phyloP scores from a whole-genome alignment of 2,113 vertebrate genomes.

The Gila orcuttii region DNA sequence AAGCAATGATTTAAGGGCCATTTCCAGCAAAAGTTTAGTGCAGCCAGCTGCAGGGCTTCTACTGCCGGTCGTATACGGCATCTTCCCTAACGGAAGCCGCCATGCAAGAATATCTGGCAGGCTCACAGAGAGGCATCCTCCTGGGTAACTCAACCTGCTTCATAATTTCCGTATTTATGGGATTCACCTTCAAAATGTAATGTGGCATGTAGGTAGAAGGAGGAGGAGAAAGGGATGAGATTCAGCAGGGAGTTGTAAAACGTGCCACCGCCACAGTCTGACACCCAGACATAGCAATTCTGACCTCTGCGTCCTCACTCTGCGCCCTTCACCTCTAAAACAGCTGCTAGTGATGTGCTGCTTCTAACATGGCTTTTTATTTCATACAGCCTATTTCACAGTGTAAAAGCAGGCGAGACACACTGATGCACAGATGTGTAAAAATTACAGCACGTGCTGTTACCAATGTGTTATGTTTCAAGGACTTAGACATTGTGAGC shows the following conservation, averaged over 20 bases:
- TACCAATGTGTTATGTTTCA: neutral
- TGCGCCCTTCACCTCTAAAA: constrained; percentile 65
- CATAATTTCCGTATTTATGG: constrained; percentile 78
- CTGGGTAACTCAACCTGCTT: constrained; percentile 73
- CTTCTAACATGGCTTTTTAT: constrained; percentile 14
- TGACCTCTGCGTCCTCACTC: constrained; percentile 65
- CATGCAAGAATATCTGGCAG: constrained; percentile 65
- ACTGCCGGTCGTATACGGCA: neutral
- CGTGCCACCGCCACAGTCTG: constrained; percentile 68
- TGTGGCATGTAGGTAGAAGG: constrained; percentile 69
- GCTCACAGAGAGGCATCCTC: constrained; percentile 54
- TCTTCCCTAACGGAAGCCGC: constrained; percentile 60
- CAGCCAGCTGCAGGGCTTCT: constrained; percentile 46
- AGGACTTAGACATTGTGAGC: neutral
- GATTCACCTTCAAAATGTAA: constrained; percentile 81
- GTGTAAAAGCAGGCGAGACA: neutral
- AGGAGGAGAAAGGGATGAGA: constrained; percentile 55
- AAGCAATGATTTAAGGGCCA: constrained; percentile 34
- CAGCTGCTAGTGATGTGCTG: constrained; percentile 58
- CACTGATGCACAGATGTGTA: neutral
- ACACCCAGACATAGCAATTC: constrained; percentile 61
- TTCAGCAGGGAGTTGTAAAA: constrained; percentile 69
- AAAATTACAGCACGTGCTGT: neutral
- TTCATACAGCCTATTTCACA: neutral
- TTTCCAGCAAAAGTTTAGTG: constrained; percentile 45